Evolutionary conservation across 1,140 invertebrate species (phyloP), one percentile per base, ranked within the genome.

Genomic region (Oscheius sp.): DNA sequence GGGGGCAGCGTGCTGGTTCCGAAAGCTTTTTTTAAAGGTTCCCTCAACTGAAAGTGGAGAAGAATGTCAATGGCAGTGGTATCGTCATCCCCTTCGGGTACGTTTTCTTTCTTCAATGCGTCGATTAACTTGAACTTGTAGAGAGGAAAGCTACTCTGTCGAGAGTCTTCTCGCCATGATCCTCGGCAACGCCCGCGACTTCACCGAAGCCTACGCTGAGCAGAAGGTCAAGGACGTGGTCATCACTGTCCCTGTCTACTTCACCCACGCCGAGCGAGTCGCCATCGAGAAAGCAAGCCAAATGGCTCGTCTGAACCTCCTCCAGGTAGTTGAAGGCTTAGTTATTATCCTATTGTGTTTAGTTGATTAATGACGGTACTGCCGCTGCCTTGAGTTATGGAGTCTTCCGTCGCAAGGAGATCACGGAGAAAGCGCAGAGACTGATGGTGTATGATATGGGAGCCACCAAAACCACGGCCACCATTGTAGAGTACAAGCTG

Each of bases 401-500:
- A 0, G 94, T 99, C 71, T 95, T 95, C 83, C 87, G 93, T 77
- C 88, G 91, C 2, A 95, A 96, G 86, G 93, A 95, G 84, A 96
- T 99, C 79, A 98, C 97, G 85, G 91, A 93, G 77, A 92, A 93
- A 2, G 89, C 91, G n/a, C 72, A 94, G 83, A 91, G 95, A 80
- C 90, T 97, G 42, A 88, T 97, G 83, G 95, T 99, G 85, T 98
- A 94, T 85, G 96, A 99, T 84, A 96, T 99, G 93, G 97, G 97
- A 1, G 92, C 96, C 0, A 90, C 91, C 2, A 93, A 91, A 76
- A 98, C 95, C 0, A 91, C 92, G 15, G 95, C 92, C 0, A 92
- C 93, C 0, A 86, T 99, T 35, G 95, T 10, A 90, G 87, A 91
- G 74, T 96, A 94, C 85, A 92, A 93, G 83, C 88, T 91, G 70